Evolutionary conservation across 2,888 invertebrate genomes (phyloP), one percentile per base, ranked within the genome.

Genomic region (Nomada flava): DNA sequence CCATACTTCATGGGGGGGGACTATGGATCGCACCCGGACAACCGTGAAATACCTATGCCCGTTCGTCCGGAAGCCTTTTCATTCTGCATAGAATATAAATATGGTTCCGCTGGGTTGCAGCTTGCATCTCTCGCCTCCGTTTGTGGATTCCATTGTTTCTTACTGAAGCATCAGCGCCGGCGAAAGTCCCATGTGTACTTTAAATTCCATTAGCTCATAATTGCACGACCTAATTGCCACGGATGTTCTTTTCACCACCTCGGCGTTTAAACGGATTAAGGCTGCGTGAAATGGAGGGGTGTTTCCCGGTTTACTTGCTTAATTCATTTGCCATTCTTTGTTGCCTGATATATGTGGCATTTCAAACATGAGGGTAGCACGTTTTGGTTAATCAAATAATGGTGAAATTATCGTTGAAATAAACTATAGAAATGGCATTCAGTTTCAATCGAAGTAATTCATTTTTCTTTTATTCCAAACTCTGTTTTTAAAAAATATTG

Each of bases 31-130:
- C 55, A 44, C 9, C 59, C 50, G 55, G 55, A 72, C 70, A 70
- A 52, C 78, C 78, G 64, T 73, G 73, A 81, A 81, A 81, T 70
- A 29, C 52, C 62, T 55, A 42, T 57, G 65, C 42, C 64, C 23
- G 42, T 11, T 52, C 65, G 15, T 4, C 64, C 47, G 57, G 74
- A 75, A 67, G 26, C 62, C 64, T 52, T 72, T 69, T 72, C 69
- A 42, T n/a, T 60, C 57, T 36, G 44, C n/a, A 26, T 18, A 53
- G 29, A 62, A 72, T 26, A 72, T 55, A 67, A 77, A 77, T 64
- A 53, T 47, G 42, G 50, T 29, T 15, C 65, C 10, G 13, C 0
- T n/a, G n/a, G 60, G 55, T 9, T 71, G 72, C 76, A 77, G 81
- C 81, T 73, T 78, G 77, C 69, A 29, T 5, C 23, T 23, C n/a